Base-by-base conservation (phyloP, 1,140 invertebrate species). In the Caenorhabditis tropicalis region DNA sequence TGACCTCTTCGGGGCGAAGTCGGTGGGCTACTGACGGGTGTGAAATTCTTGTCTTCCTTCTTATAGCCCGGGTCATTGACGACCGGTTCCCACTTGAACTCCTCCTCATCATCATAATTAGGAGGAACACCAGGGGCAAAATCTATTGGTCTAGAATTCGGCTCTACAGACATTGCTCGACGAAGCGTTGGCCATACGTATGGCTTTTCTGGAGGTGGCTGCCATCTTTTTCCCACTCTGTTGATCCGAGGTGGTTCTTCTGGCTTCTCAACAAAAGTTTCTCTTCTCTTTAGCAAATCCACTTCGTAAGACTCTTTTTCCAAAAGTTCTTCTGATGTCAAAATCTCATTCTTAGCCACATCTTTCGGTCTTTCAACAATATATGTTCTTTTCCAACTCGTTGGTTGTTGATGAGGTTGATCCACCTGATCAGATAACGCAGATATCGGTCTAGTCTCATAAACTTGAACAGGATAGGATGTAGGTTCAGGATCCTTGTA, bases 171-270 rank as follows among this genome's bases (percentile, higher is more conserved):
- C 33, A 87, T 85, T 6, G 86, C 82, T 79, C 82, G 15, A 31
- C 87, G 33, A 10, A 88, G 53, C 46, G 84, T 74, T 12, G 89
- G 89, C 88, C 88, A 89, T 15, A 89, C 85, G 74, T 88, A 91
- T 4, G 90, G 90, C 46, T 89, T 86, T 31, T 90, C 90, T 36
- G 89, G 87, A 2, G 90, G 90, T 12, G 90, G 90, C 65, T 91
- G 90, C 90, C 90, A 91, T 16, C 90, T 83, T 33, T 82, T 87
- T 15, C 90, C 90, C 1, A 85, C 51, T 39, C 87, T 83, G 21
- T 87, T 53, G 27, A 91, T 89, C 49, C 88, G 46, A 15, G 88
- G 86, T 48, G 79, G 58, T 36, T 60, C 39, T 36, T 89, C 87
- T 33, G 89, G 87, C 43, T 89, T 90, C 79, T 91, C 89, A 48